These are phyloP conservation scores for Babyrousa celebensis DNA, from an alignment of 2,797 vertebrate species.

Conservation along the genomic window DNA sequence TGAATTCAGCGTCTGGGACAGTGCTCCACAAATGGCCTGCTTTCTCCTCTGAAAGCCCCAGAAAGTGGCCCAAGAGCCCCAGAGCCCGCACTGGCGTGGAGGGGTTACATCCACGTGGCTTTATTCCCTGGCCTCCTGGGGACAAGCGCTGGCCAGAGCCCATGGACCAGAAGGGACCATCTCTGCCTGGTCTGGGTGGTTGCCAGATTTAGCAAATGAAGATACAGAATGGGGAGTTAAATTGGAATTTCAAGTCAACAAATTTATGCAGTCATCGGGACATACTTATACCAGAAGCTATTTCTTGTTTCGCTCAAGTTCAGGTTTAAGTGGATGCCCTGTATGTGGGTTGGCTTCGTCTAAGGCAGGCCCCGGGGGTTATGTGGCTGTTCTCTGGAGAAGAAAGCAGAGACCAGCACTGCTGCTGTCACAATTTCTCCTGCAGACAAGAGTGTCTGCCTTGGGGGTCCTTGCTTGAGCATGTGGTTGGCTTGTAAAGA, in stretches of 20 bases:
- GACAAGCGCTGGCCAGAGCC: not conserved
- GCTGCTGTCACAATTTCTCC: not conserved
- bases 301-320: not conserved
- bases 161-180: not conserved
- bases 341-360: not conserved
- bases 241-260: not conserved
- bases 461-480: not conserved
- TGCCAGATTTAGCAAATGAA: not conserved
- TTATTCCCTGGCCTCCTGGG: not conserved
- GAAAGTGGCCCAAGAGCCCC: not conserved
- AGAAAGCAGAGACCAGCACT: not conserved
- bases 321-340: not conserved
- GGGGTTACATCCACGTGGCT: rapidly evolving
- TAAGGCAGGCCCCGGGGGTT: not conserved
- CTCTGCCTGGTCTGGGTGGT: not conserved
- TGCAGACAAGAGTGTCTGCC: not conserved
- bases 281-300: not conserved
- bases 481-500: not conserved
- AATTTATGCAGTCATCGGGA: not conserved
- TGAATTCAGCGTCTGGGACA: constrained; percentile 61
- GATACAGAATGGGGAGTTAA: not conserved
- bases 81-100: rapidly evolving
- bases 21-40: rapidly evolving
- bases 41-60: not conserved
- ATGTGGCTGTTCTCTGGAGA: not conserved